Base-by-base conservation (phyloP, 2,888 invertebrate genomes). In the Aethes cnicana region DNA sequence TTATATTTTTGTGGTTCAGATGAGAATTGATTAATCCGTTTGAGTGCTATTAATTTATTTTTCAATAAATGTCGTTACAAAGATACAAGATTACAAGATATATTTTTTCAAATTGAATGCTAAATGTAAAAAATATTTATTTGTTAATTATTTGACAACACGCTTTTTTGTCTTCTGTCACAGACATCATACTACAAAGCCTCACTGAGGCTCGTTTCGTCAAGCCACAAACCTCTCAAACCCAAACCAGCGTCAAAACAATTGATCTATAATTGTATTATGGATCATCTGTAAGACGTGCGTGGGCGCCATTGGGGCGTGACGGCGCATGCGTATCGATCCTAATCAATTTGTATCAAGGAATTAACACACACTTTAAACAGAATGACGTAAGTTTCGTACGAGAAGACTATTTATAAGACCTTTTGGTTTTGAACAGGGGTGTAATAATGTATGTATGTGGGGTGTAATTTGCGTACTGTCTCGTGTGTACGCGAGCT, bases 301-400 rank as follows among this genome's bases (percentile, higher is more conserved):
- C 88, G 87, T 87, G 88, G 88, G 87, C 88, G 88, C 87, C 88
- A 75, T 72, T 67, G 75, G 72, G 72, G 77, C 85, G 87, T 86
- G 87, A 77, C 74, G 72, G 64, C 74, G 87, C 85, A 86, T 84
- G 76, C 66, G 77, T 79, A 83, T 86, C 68, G 81, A 80, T 79
- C 62, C 59, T 81, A 82, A 86, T 81, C 81, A 76, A 80, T 78
- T 77, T 74, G 72, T 73, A 80, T 76, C 78, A 74, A 74, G 72
- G 77, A 77, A 81, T 81, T 81, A 78, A 80, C 76, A 67, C 53
- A 55, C 69, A 55, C 75, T 76, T 72, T 73, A 68, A 69, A 74
- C 68, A 28, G 66, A 62, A 62, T 62, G 62, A 69, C 67, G 68
- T 64, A 67, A 68, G 67, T 72, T 47, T 54, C 53, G 58, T 59